A percentile compares a stretch with the other conserved stretches of the same genome.
Evolutionary conservation across 2,113 vertebrate genomes (phyloP).

Genomic region (Rhinolophus sinicus): DNA sequence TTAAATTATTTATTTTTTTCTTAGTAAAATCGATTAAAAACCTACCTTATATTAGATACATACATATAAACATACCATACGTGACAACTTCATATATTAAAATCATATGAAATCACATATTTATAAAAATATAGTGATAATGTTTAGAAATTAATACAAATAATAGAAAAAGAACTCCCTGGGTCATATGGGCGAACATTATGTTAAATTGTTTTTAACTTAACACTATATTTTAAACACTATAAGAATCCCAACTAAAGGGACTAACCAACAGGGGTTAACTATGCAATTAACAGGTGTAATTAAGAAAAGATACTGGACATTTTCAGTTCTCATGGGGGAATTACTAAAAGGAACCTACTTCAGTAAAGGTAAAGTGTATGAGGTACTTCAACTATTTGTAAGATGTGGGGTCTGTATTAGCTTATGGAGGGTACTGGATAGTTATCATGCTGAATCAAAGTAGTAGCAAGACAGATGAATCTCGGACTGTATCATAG

Average conservation of each 20-base stretch:
- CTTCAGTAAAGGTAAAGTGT: neutral
- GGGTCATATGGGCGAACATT: neutral
- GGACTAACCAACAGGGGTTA: neutral
- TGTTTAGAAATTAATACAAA: neutral
- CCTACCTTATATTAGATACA: neutral
- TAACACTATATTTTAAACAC: slow-evolving; percentile 15
- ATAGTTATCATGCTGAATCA: neutral
- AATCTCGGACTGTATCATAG: neutral
- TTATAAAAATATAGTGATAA: neutral
- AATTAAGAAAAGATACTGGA: neutral
- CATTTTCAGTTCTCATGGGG: neutral
- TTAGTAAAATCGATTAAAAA: neutral
- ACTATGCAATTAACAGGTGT: neutral
- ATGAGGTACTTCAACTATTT: neutral
- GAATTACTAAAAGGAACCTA: neutral
- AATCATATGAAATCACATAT: neutral
- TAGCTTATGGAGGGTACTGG: neutral
- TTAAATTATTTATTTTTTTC: neutral
- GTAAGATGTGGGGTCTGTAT: neutral
- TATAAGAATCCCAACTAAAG: neutral
- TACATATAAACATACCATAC: neutral
- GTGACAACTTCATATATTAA: neutral
- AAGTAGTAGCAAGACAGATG: neutral
- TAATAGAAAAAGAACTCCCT: neutral
- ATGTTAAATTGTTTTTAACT: neutral